Conservation (phyloP, 2,797 vertebrate genomes). For the Balearica regulorum region DNA sequence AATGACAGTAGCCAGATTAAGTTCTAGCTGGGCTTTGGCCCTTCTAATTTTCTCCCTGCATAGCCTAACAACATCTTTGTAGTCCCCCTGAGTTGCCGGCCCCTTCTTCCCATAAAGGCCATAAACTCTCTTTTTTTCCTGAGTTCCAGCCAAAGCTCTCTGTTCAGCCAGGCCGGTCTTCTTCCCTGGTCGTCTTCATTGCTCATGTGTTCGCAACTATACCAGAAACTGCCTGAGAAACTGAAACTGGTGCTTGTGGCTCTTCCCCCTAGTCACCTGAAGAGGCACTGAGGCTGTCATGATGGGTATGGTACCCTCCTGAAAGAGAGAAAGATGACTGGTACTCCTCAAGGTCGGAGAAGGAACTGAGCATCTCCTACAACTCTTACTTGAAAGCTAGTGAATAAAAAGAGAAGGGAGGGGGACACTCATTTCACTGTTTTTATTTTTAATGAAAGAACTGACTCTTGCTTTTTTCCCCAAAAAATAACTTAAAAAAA, state of each 20-base stretch:
- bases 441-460: background rate
- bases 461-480: background rate
- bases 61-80: too few species aligned
- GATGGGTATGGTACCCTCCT: background rate
- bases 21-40: too few species aligned
- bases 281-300: rapidly evolving
- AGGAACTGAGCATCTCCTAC: background rate
- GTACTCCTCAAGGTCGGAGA: background rate
- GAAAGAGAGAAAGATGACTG: background rate
- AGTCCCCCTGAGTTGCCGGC: too few species aligned
- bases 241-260: background rate
- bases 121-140: too few species aligned
- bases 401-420: background rate
- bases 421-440: background rate
- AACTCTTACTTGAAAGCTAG: background rate
- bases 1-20: too few species aligned
- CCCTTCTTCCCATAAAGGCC: too few species aligned
- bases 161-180: too few species aligned
- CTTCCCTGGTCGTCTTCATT: too few species aligned
- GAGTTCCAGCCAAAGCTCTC: too few species aligned
- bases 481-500: background rate
- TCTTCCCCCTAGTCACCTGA: background rate
- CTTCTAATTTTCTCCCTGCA: too few species aligned
- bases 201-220: background rate
- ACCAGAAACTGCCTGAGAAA: background rate